phyloP scores from a whole-genome alignment of 2,888 invertebrate species.

The Pterobdella sp. region DNA sequence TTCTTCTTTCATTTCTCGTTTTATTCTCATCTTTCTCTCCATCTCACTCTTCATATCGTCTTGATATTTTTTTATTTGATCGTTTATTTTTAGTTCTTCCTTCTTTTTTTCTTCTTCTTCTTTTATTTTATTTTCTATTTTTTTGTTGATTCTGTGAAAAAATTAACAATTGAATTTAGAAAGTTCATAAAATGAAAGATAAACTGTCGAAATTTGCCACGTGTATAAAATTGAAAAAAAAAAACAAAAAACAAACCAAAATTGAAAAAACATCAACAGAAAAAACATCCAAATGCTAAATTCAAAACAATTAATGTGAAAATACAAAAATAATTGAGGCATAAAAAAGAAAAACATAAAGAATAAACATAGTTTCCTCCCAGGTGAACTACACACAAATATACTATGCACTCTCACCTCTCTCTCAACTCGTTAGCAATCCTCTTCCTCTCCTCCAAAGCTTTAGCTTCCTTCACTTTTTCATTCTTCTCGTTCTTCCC shows the following conservation, averaged over 20 bases:
- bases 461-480: neutral
- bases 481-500: constrained; percentile 26
- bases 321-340: too few relatives aligned
- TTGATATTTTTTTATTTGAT: constrained; percentile 44
- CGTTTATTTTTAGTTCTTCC: constrained; percentile 43
- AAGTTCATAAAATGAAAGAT: too few relatives aligned
- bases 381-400: neutral
- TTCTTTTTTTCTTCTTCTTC: constrained; percentile 37
- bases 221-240: neutral
- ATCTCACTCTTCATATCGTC: constrained; percentile 46
- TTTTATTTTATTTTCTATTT: constrained; percentile 19
- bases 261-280: neutral
- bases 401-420: neutral
- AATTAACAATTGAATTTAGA: too few relatives aligned
- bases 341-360: neutral
- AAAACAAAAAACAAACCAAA: neutral
- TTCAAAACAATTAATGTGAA: neutral
- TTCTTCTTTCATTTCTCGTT: constrained; percentile 42
- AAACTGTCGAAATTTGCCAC: too few relatives aligned
- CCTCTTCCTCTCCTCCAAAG: constrained; percentile 7
- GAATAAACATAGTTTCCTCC: neutral
- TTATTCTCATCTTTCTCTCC: constrained; percentile 44
- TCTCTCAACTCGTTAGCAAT: neutral
- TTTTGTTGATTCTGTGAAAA: too few relatives aligned
- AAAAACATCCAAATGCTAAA: neutral